A percentile compares a stretch with the other conserved stretches of the same genome.
Evolutionary conservation across 1,140 invertebrate genomes (phyloP).

Genomic region (Ptiloglossa arizonensis): DNA sequence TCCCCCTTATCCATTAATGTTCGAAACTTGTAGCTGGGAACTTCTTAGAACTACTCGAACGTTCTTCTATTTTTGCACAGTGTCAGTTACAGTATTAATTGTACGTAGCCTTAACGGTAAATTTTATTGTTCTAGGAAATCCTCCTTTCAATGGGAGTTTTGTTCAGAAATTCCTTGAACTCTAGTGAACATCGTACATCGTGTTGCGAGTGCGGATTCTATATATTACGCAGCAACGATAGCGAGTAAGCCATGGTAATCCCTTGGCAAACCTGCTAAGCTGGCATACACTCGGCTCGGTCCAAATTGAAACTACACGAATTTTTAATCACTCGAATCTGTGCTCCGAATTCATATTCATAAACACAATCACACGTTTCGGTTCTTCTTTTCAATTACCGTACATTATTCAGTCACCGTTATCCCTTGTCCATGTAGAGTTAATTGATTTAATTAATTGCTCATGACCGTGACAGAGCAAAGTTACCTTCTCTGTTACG

Average conservation of each 20-base stretch:
- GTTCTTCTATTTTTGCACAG: neutral
- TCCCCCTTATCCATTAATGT: neutral
- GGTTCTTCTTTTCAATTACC: neutral
- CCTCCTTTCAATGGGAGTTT: neutral
- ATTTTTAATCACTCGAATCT: slow-evolving; percentile 24
- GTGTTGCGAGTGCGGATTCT: slow-evolving; percentile 32
- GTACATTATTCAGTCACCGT: too few species aligned
- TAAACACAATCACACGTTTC: neutral
- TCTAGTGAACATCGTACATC: slow-evolving; percentile 8
- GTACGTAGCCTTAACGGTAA: neutral
- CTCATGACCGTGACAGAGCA: too few species aligned
- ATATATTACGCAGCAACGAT: slow-evolving; percentile 55
- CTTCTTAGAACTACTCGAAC: neutral
- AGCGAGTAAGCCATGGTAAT: slow-evolving; percentile 57
- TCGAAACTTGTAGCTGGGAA: neutral
- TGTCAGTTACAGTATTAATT: neutral
- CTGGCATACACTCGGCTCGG: slow-evolving; percentile 19
- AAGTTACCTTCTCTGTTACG: too few species aligned
- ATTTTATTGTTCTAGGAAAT: slow-evolving; percentile 11
- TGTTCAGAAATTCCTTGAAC: slow-evolving; percentile 16
- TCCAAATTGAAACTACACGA: slow-evolving; percentile 29
- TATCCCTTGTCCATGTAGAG: too few species aligned
- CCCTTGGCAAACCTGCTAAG: slow-evolving; percentile 51
- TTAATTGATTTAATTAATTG: too few species aligned
- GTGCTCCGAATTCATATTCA: neutral